phyloP scores from a whole-genome alignment of 2,888 invertebrate species.

The Cotesia congregata region DNA sequence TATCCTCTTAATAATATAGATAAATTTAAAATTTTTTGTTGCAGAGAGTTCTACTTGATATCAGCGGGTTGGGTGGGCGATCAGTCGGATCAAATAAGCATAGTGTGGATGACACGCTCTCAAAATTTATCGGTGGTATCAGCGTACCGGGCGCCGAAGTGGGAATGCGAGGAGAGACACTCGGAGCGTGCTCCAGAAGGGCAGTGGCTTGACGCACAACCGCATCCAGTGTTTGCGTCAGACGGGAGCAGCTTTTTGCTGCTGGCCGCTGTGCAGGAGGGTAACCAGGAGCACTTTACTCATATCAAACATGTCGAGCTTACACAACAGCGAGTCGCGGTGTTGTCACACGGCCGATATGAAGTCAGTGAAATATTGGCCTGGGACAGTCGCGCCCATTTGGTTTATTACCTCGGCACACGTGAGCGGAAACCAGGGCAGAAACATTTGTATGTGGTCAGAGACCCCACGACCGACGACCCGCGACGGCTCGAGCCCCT shows the following conservation, averaged over 20 bases:
- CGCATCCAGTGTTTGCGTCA: constrained; percentile 86
- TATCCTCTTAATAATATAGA: too few relatives aligned
- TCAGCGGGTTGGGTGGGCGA: constrained; percentile 91
- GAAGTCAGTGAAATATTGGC: constrained; percentile 83
- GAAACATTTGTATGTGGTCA: constrained; percentile 88
- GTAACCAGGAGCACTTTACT: constrained; percentile 86
- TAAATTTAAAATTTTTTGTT: constrained; percentile 53
- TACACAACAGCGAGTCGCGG: constrained; percentile 85
- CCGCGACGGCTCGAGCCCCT: constrained; percentile 80
- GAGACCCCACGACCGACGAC: constrained; percentile 81
- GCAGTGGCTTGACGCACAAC: constrained; percentile 88
- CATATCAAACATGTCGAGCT: constrained; percentile 91
- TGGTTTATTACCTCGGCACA: constrained; percentile 83
- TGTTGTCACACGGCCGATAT: constrained; percentile 87
- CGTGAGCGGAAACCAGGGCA: constrained; percentile 88
- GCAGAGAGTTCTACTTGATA: constrained; percentile 92
- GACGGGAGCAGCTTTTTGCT: constrained; percentile 89
- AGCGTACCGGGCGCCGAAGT: constrained; percentile 85
- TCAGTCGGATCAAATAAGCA: constrained; percentile 83
- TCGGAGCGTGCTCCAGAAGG: constrained; percentile 87
- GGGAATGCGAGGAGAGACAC: constrained; percentile 89
- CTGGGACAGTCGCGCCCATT: constrained; percentile 87
- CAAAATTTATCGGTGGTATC: constrained; percentile 93
- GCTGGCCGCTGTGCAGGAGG: constrained; percentile 86
- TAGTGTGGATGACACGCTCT: constrained; percentile 93